Evolutionary conservation across 2,113 vertebrate genomes (phyloP), one percentile per base, ranked within the genome.

Genomic region (Leptocoma aspasia): DNA sequence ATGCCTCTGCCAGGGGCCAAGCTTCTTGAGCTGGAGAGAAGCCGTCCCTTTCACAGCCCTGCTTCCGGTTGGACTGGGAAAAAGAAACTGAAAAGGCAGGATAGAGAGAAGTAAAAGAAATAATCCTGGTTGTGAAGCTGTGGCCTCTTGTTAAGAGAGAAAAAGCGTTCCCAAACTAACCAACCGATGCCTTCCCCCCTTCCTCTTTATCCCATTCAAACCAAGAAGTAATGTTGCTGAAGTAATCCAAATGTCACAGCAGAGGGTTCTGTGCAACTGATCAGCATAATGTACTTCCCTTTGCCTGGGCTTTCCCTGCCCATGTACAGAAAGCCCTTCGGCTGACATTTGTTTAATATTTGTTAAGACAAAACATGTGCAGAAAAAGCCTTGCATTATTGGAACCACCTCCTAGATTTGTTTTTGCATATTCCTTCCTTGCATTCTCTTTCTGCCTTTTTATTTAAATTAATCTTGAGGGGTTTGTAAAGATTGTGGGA

Each of bases 161-260:
- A 85, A 79, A 94, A 97, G 23, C 18, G 21, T 92, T 96, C 90
- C 93, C 91, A 90, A 95, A 95, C 86, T 88, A 95, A 78, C 86
- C 52, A 82, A 80, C 30, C 71, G 42, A 60, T 86, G 79, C 77
- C 45, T 72, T 21, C 26, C 30, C 20, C 28, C 24, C 19, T 10
- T 15, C 24, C 35, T 18, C 79, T 81, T 45, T 66, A 33, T 93
- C 56, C 90, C 15, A 75, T 91, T 95, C 73, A 95, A 33, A 16
- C 16, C 42, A 49, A 77, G 65, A n/a, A 87, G 65, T 82, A 94
- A 95, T 87, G 91, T 94, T 86, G 91, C 92, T 94, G 95, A 96
- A 97, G 94, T 95, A 97, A 96, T 96, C 86, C 84, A 82, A 64
- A 68, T 90, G 89, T 95, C 84, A 84, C 90, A 94, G 81, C 3